phyloP scores from a whole-genome alignment of 2,888 invertebrate species.

The Cataglyphis albicans region DNA sequence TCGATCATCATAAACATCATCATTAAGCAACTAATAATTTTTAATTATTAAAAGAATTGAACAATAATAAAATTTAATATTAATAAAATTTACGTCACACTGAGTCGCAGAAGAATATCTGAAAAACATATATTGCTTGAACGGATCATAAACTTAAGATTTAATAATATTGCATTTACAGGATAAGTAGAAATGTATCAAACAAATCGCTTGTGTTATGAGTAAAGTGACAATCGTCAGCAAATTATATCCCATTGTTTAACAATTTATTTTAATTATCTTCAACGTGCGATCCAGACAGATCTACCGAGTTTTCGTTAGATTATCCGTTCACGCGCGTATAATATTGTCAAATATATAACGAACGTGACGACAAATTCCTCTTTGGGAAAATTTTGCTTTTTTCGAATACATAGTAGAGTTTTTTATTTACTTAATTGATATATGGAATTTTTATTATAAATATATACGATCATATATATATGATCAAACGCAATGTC shows the following conservation, averaged over 20 bases:
- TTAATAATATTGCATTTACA: background rate
- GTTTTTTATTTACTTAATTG: background rate
- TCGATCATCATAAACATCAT: background rate
- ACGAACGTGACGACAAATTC: background rate
- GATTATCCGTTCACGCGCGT: background rate
- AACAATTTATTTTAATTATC: constrained; percentile 15
- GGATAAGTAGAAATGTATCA: background rate
- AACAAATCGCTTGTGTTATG: background rate
- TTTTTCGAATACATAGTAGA: constrained; percentile 26
- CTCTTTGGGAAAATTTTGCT: background rate
- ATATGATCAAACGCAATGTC: background rate
- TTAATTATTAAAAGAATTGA: constrained; percentile 3
- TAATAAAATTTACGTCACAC: background rate
- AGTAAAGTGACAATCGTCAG: background rate
- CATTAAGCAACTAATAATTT: background rate
- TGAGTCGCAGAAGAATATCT: background rate
- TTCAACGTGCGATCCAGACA: background rate
- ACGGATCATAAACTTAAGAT: background rate
- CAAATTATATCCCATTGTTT: background rate
- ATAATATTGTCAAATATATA: constrained; percentile 21
- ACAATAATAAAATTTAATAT: background rate
- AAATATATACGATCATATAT: background rate
- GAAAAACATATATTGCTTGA: background rate
- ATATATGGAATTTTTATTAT: background rate
- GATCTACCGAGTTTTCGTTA: background rate